Evolutionary conservation across 2,113 vertebrate species (phyloP), one percentile per base, ranked within the genome.

Genomic region (Eleginops maclovinus): DNA sequence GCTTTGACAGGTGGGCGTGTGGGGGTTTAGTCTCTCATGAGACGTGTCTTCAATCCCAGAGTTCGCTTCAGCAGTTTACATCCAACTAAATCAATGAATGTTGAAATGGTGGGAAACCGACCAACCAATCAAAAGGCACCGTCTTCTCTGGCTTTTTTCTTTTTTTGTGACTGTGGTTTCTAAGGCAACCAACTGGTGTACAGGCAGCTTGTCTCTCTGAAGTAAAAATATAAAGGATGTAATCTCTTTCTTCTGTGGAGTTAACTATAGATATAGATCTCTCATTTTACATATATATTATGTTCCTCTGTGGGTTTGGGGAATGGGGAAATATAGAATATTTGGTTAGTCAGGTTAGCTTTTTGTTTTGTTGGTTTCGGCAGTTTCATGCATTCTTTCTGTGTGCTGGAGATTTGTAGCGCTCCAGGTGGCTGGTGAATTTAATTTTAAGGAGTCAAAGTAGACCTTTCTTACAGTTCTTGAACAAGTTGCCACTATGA

Each of bases 101-200:
- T 91, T 90, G 89, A 94, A 93, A 87, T 86, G 88, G 89, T 87
- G 76, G 89, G 87, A 90, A 93, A 91, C 85, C 83, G 71, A 90
- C 83, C 70, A 77, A 93, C 85, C 85, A 91, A 92, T 89, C 82
- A 91, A 94, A 95, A 95, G 95, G 95, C 94, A 95, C 94, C 92
- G 77, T 93, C 92, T 87, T 90, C 89, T 89, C 88, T 91, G 89
- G 85, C 86, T 92, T 73, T 26, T 85, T 81, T 90, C 60, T 73
- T 24, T 63, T 84, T 92, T 91, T 94, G 91, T 93, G 92, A 92
- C 89, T 84, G 86, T 92, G 85, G 83, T 87, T 93, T 95, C 92
- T 95, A 95, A 95, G 95, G 95, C 95, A 95, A 94, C 90, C 88
- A 77, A 91, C 86, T 84, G 89, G 92, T 88, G 83, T 91, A 92